These are phyloP conservation scores for Python bivittatus DNA, from an alignment of 2,113 vertebrate species.

Conservation along the genomic window DNA sequence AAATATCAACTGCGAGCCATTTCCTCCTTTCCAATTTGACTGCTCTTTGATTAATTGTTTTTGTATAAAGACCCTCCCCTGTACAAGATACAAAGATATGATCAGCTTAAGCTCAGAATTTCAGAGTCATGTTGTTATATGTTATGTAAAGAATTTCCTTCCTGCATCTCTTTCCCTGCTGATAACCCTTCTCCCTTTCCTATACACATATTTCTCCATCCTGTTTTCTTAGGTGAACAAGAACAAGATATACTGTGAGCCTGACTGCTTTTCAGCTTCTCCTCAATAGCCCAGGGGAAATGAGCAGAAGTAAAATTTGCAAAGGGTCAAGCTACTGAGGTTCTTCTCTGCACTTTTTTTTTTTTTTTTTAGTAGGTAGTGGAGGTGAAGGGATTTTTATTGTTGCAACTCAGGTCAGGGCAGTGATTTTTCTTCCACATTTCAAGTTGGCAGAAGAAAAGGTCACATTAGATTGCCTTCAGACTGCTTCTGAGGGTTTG, in stretches of 20 bases:
- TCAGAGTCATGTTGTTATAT: not conserved
- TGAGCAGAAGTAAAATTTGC: not conserved
- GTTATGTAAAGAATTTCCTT: not conserved
- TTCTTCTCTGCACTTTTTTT: too few species aligned
- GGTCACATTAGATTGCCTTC: not conserved
- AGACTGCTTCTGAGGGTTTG: not conserved
- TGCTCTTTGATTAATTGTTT: slow-evolving; percentile 27
- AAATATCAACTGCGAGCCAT: not conserved
- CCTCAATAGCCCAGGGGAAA: not conserved
- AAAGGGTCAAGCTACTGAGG: not conserved
- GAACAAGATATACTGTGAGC: not conserved
- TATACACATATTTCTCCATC: not conserved
- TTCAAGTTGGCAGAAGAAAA: not conserved
- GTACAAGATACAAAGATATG: not conserved
- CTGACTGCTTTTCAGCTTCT: not conserved
- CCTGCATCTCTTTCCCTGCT: not conserved
- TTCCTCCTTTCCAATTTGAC: slow-evolving; percentile 24
- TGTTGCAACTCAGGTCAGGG: not conserved
- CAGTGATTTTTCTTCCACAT: not conserved
- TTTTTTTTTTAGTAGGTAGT: not conserved
- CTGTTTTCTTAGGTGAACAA: not conserved
- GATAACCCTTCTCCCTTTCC: not conserved
- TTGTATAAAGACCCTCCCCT: not conserved
- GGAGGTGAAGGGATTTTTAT: not conserved
- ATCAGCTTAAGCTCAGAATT: not conserved